These are phyloP conservation scores for Esox niger DNA, from an alignment of 2,113 vertebrate genomes.

Conservation along the genomic window DNA sequence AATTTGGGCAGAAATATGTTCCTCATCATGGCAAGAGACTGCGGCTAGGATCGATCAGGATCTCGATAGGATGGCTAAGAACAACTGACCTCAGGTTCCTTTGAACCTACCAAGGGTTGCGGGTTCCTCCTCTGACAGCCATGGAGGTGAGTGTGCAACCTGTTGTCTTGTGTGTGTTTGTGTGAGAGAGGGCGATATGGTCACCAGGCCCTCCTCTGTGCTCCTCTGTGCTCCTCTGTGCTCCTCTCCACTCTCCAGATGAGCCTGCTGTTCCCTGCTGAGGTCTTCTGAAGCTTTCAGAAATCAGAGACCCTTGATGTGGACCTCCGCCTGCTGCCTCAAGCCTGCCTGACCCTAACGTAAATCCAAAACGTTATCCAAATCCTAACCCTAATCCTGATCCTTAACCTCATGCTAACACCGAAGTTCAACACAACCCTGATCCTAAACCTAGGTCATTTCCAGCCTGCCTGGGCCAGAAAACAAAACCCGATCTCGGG, in stretches of 20 bases:
- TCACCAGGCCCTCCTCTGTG: slow-evolving; percentile 72
- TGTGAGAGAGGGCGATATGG: slow-evolving; percentile 57
- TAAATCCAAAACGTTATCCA: no score
- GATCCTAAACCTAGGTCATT: slow-evolving; percentile 32
- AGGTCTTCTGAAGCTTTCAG: slow-evolving; percentile 91
- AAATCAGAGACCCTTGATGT: slow-evolving; percentile 99
- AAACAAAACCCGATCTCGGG: slow-evolving; percentile 70
- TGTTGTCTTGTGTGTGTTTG: no score
- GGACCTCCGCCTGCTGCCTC: slow-evolving; percentile 83
- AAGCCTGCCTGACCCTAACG: slow-evolving; percentile 59
- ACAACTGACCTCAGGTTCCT: slow-evolving; percentile 62
- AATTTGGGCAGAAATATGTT: not conserved
- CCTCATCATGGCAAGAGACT: not conserved
- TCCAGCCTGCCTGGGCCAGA: slow-evolving; percentile 63
- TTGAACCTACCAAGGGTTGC: slow-evolving; percentile 66
- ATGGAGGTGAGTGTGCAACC: slow-evolving; percentile 50
- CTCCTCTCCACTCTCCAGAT: slow-evolving; percentile 62
- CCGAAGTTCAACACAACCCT: no score
- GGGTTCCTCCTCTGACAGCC: slow-evolving; percentile 65
- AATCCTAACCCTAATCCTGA: no score
- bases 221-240: no score
- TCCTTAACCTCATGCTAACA: no score
- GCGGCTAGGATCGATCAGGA: slow-evolving; percentile 23
- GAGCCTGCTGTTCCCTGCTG: slow-evolving; percentile 85
- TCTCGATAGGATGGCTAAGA: no score